Evolutionary conservation across 2,113 vertebrate species (phyloP).

Genomic region (Otus sunia): DNA sequence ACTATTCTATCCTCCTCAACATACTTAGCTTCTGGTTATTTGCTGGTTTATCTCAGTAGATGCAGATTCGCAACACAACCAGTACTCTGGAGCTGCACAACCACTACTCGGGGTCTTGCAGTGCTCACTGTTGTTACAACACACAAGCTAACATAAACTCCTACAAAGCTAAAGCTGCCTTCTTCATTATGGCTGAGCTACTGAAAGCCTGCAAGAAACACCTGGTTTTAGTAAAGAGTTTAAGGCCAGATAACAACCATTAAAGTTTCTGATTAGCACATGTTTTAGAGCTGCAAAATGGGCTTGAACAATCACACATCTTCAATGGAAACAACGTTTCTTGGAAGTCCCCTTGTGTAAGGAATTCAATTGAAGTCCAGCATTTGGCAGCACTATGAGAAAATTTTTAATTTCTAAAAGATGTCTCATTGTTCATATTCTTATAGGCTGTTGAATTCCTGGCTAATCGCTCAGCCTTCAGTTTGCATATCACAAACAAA

Average conservation of each 20-base stretch:
- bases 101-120: not conserved
- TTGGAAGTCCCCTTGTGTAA: not conserved
- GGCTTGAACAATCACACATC: not conserved
- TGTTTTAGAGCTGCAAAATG: not conserved
- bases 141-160: not conserved
- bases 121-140: not conserved
- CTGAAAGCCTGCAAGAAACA: not conserved
- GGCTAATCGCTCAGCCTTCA: not conserved
- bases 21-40: not conserved
- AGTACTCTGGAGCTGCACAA: not conserved
- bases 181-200: not conserved
- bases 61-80: not conserved
- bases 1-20: not conserved
- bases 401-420: not conserved
- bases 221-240: not conserved
- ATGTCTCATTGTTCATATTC: not conserved
- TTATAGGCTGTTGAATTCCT: not conserved
- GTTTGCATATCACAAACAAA: not conserved
- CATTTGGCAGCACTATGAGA: not conserved
- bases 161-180: not conserved
- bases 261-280: not conserved
- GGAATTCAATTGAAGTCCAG: not conserved
- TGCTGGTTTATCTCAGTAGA: not conserved
- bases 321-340: not conserved
- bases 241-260: not conserved